Base-by-base conservation (phyloP, 2,797 vertebrate species). In the Danio jaintianensis region DNA sequence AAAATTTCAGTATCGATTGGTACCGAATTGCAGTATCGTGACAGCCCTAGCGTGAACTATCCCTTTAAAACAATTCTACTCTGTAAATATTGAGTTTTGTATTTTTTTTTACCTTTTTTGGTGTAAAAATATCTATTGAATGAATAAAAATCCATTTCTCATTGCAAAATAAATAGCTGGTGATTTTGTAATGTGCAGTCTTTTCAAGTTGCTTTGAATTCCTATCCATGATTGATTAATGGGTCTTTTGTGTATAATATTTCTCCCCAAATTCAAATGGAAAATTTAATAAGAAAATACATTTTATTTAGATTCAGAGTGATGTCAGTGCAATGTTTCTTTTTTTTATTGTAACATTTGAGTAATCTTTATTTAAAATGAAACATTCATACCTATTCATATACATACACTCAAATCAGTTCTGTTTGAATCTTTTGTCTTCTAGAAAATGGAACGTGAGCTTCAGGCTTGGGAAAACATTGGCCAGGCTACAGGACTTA, bases 401-500 rank as follows among this genome's bases (percentile, higher is more conserved):
- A 29, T 3, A 29, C 3, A 29, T 29, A 29, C 29, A 29, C 29
- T 29, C 29, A n/a, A n/a, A 29, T 29, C 29, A 29, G 29, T 47
- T 56, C 13, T 56, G 8, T 22, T n/a, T 43, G 43, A 11, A 7
- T 82, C 36, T 73, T 18, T 47, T 42, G 7, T 68, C 7, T 43
- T 71, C 22, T 50, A 73, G 82, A 75, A 83, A 69, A 29, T 97
- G 74, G 81, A 90, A 58, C 90, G 90, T 61, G 96, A 95, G 86
- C 88, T 99, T 55, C 93, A 94, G 80, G 92, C 90, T 85, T 99
- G 97, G 98, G 96, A 98, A 86, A 96, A 92, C 58, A 86, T 97
- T 83, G 95, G 96, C 5, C 94, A 96, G 74, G 93, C 85, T 48
- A 95, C 94, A 36, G 96, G 96, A 84, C 91, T 98, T 82, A 96